Base-by-base conservation (phyloP, 1,140 invertebrate species). In the Ceratina japonica region DNA sequence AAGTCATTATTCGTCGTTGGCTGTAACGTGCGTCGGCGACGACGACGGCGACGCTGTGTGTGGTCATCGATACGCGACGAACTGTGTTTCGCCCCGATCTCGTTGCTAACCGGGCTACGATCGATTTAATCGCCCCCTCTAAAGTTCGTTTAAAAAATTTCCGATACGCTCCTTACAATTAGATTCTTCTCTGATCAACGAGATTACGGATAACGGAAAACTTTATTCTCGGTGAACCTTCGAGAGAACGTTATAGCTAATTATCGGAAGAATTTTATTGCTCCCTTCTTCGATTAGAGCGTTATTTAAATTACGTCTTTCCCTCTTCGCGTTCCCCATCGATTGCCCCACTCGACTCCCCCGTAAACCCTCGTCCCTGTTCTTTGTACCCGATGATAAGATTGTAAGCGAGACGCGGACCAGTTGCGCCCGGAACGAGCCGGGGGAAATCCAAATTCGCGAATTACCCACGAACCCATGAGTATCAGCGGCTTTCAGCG, bases 191-290 rank as follows among this genome's bases (percentile, higher is more conserved):
- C 18, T 68, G 20, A 83, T 54, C 13, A 54, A 58, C 74, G 44
- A 66, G 72, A 63, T 76, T 74, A 66, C 24, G n/a, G 31, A 75
- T 68, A 81, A 72, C 75, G 52, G 59, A 71, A 49, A 81, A 82
- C 52, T 82, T 82, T 44, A 58, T 52, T 44, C 61, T 66, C 66
- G 54, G 31, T 3, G 31, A 58, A 37, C 44, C 64, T 44, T 37
- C 52, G 49, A 49, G 56, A 73, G 68, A 56, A 81, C 37, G 37
- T 44, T 59, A 59, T 62, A 24, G 73, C 62, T 68, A 27, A 31
- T 72, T 37, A 49, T 31, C 54, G 24, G 12, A 15, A 59, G 44
- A 61, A 82, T 65, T 59, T 54, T 58, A 52, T 74, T 80, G 20
- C 31, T 44, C 51, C 49, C 0, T n/a, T 61, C 20, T 20, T 20